Evolutionary conservation across 2,113 vertebrate species (phyloP), one percentile per base, ranked within the genome.

Genomic region (Anser brachyrhynchus): DNA sequence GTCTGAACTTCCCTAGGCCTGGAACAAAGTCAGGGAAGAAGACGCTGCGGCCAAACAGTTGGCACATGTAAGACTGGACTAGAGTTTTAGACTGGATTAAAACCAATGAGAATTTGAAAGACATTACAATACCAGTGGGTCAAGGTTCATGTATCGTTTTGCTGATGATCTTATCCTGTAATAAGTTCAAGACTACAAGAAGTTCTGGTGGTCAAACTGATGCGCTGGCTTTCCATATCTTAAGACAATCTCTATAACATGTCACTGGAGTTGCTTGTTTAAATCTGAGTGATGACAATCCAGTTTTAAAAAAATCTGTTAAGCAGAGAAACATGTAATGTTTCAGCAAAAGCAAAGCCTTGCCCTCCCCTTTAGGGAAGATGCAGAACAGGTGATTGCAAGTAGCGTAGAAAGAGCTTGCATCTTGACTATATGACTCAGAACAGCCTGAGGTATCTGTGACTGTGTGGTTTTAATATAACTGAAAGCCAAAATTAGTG

Each of bases 241-340:
- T 28, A 52, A 64, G 26, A 57, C 84, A 79, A 57, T 59, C 29
- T 82, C 66, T 2, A 0, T 31, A 52, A 4, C 5, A 11, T 65
- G 20, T 83, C 7, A 54, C 57, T 87, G 29, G 33, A 70, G 18
- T 7, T 75, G 11, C 13, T 92, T 91, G 31, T 20, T 69, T 77
- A 64, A 51, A 81, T 20, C 31, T 84, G 28, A 81, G 29, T 1
- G 3, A 70, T 33, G 76, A n/a, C 5, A 69, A 52, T 44, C 10
- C 21, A 69, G 14, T 43, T 87, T 31, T 33, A 13, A 19, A 84
- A 84, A 74, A 19, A 6, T 1, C 1, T 20, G 6, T 26, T 69
- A 65, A 66, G 17, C 1, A 3, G 4, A 21, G 46, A 49, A 90
- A 69, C 15, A 41, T 0, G 1, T 15, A 65, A 73, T 5, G 11